Evolutionary conservation across 2,113 vertebrate species (phyloP).

Genomic region (Bubalus kerabau): DNA sequence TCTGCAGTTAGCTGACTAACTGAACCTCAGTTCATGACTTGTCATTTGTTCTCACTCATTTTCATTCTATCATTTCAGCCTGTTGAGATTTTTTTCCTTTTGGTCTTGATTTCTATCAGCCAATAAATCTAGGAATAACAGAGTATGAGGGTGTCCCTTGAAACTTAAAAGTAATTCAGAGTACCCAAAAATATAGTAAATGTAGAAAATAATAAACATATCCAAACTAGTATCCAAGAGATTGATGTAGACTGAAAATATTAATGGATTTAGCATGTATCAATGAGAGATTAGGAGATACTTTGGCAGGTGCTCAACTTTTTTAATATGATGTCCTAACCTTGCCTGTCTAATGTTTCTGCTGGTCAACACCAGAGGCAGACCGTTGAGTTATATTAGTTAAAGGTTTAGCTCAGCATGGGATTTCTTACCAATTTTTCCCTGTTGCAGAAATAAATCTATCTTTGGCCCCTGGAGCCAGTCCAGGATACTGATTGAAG

Average conservation of each 20-base stretch:
- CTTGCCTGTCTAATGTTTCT: neutral
- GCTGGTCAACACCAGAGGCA: neutral
- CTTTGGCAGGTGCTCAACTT: neutral
- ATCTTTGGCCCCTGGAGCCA: neutral
- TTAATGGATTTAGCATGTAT: neutral
- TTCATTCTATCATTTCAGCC: neutral
- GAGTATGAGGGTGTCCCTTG: neutral
- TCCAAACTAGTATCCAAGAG: neutral
- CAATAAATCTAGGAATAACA: neutral
- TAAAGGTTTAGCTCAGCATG: neutral
- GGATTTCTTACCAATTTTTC: neutral
- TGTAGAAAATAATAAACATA: neutral
- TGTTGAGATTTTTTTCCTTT: neutral
- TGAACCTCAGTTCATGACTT: neutral
- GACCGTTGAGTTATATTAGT: neutral
- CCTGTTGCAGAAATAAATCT: neutral
- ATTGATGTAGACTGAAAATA: neutral
- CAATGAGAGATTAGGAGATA: neutral
- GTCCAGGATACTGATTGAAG: neutral
- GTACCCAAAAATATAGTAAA: neutral
- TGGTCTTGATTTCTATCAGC: neutral
- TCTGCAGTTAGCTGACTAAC: neutral
- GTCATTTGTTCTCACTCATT: neutral
- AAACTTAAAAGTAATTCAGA: conserved; percentile 2
- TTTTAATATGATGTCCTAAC: neutral